phyloP scores from a whole-genome alignment of 2,797 vertebrate genomes.

The Lacerta agilis region DNA sequence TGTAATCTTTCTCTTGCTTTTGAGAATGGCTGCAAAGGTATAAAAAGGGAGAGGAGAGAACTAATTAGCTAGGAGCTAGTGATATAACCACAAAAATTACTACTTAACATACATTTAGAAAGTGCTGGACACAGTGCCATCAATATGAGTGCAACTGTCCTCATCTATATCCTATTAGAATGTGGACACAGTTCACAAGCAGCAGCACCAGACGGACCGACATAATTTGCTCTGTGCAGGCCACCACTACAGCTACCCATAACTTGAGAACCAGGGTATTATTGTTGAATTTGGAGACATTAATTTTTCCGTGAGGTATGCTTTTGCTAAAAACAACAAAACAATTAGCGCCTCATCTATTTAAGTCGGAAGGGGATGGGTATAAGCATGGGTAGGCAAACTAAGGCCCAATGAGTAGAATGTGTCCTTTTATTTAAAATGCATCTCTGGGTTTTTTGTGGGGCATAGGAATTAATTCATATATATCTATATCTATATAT shows the following conservation, averaged over 20 bases:
- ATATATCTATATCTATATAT: too few relatives aligned
- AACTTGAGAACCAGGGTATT: neutral
- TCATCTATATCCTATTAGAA: neutral
- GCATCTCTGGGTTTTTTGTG: too few relatives aligned
- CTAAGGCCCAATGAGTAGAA: neutral
- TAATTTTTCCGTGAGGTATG: rapidly evolving
- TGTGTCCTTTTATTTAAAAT: too few relatives aligned
- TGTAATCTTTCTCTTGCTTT: neutral
- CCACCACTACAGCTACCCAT: neutral
- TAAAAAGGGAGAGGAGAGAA: neutral
- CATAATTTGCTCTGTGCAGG: neutral
- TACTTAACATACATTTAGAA: neutral
- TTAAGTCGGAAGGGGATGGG: neutral
- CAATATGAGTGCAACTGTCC: neutral
- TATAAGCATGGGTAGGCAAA: neutral
- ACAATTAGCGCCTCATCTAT: neutral
- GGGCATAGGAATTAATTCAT: too few relatives aligned
- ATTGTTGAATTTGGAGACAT: neutral
- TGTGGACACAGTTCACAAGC: neutral
- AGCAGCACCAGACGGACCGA: neutral
- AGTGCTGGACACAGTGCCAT: neutral
- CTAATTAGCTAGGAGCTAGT: neutral
- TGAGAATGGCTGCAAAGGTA: neutral
- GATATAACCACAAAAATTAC: neutral
- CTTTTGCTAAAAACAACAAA: slow-evolving; percentile 9